Percentiles rank a stretch among this genome's conserved stretches.
Conservation (phyloP, 2,888 invertebrate species). For the Limnephilus auricula region DNA sequence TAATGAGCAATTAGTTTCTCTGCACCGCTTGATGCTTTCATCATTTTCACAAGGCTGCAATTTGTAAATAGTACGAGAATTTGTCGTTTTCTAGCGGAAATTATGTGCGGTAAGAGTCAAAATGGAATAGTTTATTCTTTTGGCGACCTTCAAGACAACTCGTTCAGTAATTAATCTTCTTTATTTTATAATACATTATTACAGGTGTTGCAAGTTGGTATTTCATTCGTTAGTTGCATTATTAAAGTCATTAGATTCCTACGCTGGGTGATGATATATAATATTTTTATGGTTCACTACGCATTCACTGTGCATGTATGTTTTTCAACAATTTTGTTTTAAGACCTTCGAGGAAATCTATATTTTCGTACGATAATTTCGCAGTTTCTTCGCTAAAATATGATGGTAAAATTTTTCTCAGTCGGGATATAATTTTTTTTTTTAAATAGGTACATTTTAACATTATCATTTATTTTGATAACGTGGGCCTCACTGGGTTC, state of each 20-base stretch:
- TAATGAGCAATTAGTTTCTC: not conserved
- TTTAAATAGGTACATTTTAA: too few relatives aligned
- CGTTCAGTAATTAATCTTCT: not conserved
- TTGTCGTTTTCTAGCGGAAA: not conserved
- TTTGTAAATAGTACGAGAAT: not conserved
- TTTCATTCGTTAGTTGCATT: not conserved
- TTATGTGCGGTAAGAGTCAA: not conserved
- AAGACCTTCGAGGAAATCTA: not conserved
- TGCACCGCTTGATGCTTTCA: not conserved
- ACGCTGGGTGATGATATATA: not conserved
- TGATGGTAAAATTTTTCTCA: too few relatives aligned
- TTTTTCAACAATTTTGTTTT: not conserved
- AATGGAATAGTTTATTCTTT: not conserved
- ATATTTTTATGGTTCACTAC: not conserved
- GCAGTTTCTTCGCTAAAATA: not conserved
- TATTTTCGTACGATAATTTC: not conserved
- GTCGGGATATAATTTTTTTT: too few relatives aligned
- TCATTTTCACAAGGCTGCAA: not conserved
- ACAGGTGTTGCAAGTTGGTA: not conserved
- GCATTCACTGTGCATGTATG: not conserved
- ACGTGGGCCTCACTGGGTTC: too few relatives aligned
- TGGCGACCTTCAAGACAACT: not conserved
- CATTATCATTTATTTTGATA: too few relatives aligned
- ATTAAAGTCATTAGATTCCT: not conserved
- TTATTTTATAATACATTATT: not conserved